These are phyloP conservation scores for Ptychoptera albimana DNA, from an alignment of 2,888 invertebrate species.

Conservation along the genomic window DNA sequence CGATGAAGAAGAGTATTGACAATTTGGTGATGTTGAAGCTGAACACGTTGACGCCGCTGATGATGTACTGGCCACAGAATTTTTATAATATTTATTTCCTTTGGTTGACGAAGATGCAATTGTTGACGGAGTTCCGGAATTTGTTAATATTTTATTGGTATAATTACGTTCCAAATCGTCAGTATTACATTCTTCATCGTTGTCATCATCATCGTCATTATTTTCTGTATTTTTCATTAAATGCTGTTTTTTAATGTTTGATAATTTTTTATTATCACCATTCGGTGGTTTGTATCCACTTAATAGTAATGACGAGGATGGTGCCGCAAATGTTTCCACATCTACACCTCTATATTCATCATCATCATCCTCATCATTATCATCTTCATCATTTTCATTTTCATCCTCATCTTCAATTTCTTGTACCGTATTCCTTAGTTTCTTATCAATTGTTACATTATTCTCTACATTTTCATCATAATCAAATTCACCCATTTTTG, in stretches of 20 bases:
- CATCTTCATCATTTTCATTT: constrained; percentile 6
- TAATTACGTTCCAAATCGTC: not conserved
- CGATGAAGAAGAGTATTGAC: not conserved
- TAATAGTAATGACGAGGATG: constrained; percentile 1
- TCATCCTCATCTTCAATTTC: constrained; percentile 1
- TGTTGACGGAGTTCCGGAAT: not conserved
- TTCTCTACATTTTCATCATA: not conserved
- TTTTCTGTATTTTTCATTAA: not conserved
- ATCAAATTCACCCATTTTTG: constrained; percentile 1
- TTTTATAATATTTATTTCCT: constrained; percentile 1
- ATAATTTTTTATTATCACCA: not conserved
- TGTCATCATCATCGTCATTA: not conserved
- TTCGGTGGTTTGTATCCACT: not conserved
- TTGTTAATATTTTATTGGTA: not conserved
- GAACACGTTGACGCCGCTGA: not conserved
- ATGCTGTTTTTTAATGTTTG: not conserved
- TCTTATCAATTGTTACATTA: not conserved
- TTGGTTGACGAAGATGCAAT: constrained; percentile 1
- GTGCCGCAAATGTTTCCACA: not conserved
- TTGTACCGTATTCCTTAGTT: not conserved
- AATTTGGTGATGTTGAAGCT: constrained; percentile 3
- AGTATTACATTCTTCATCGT: not conserved
- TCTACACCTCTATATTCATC: constrained; percentile 11
- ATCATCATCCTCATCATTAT: constrained; percentile 14
- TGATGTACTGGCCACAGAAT: not conserved